Evolutionary conservation across 2,888 invertebrate genomes (phyloP), one percentile per base, ranked within the genome.

Genomic region (Hipparchia semele): DNA sequence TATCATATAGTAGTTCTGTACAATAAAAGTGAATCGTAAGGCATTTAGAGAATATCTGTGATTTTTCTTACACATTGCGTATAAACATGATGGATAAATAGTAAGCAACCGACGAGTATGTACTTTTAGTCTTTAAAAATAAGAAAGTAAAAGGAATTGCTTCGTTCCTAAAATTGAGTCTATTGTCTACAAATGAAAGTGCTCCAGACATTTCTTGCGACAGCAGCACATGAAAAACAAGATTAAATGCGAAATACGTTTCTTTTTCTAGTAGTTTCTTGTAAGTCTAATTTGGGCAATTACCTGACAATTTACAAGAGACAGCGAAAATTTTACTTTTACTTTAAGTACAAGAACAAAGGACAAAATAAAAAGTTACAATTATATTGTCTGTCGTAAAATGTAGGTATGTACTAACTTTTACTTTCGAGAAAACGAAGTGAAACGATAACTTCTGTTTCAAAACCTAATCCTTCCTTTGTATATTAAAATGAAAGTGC

Each of bases 171-270:
- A 53, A 67, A 72, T 64, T 70, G 54, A 64, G 62, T 73, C 66
- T 74, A 59, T 75, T 70, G 61, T 79, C 80, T 84, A 82, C 84
- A 85, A 87, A 80, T 80, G 83, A 87, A 87, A 87, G 86, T 83
- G 80, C 83, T 82, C 83, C 84, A 82, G 82, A 81, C 80, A 79
- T 81, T 83, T 84, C 10, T 64, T 64, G 64, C 64, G 13, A 49
- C 13, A 23, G 49, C 13, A 5, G 9, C 46, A 49, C 49, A 62
- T 8, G 62, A 62, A 49, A 62, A 62, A 62, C 49, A 49, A 61
- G n/a, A 61, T 61, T 61, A 61, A 45, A 61, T 45, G 10, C 53
- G 53, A 12, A 56, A 56, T 56, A 62, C 46, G 62, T 62, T 51
- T 64, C 49, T 5, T 64, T 64, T 64, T 64, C 49, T 64, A 64